Conservation (phyloP, 2,113 vertebrate species). For the Delphinus delphis region DNA sequence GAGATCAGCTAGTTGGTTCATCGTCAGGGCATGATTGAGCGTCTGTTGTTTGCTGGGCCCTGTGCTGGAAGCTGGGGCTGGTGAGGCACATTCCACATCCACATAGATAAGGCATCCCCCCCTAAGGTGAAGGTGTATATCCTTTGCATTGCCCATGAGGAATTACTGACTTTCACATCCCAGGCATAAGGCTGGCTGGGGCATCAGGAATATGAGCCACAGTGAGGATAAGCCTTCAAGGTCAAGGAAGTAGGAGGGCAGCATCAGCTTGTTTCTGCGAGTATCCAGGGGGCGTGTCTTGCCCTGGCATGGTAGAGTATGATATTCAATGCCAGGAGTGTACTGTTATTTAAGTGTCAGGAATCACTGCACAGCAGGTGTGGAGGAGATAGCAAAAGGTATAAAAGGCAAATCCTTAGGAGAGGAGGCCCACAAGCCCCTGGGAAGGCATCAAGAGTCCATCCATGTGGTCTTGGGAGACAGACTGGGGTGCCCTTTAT, state of each 20-base stretch:
- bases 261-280: background rate
- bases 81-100: background rate
- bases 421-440: background rate
- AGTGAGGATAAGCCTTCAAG: background rate
- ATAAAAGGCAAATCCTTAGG: background rate
- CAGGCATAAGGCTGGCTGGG: background rate
- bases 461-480: background rate
- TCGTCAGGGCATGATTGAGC: background rate
- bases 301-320: fast-evolving
- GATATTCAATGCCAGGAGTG: background rate
- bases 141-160: background rate
- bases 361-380: background rate
- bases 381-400: background rate
- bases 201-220: background rate
- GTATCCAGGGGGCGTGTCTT: background rate
- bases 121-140: fast-evolving
- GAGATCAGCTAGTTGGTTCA: background rate
- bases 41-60: background rate
- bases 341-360: too few relatives aligned
- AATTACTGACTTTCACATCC: background rate
- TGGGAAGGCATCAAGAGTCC: background rate
- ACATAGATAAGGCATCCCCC: background rate
- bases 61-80: background rate
- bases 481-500: background rate
- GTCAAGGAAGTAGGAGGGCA: background rate